A percentile compares a stretch with the other conserved stretches of the same genome.
Conservation (phyloP, 2,888 invertebrate genomes). For the Protonemura montana region DNA sequence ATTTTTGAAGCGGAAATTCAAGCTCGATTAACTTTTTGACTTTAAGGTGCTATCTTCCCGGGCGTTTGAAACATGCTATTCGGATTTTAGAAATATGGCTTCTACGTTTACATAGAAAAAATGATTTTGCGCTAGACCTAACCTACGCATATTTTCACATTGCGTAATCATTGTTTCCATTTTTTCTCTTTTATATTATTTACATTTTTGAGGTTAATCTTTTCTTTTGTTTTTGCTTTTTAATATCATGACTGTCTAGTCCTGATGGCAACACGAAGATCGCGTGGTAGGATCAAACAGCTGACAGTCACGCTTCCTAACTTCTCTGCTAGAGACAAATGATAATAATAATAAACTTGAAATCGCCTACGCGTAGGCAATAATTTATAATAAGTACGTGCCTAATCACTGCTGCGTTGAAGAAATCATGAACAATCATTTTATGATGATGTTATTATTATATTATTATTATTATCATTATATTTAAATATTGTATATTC, state of each 20-base stretch:
- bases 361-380: background rate
- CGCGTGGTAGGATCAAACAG: background rate
- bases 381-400: background rate
- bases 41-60: conserved; percentile 21
- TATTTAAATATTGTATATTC: conserved; percentile 48
- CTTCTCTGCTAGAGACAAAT: conserved; percentile 1
- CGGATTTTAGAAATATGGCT: background rate
- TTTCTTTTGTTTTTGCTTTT: conserved; percentile 31
- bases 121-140: background rate
- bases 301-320: background rate
- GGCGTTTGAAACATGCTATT: background rate
- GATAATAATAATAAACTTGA: background rate
- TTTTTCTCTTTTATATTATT: background rate
- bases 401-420: background rate
- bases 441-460: conserved; percentile 25
- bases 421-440: background rate
- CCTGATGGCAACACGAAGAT: background rate
- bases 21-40: background rate
- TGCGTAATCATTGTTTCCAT: conserved; percentile 30
- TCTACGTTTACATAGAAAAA: background rate
- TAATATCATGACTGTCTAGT: conserved; percentile 40
- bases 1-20: conserved; percentile 14
- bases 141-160: background rate
- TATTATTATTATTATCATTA: conserved; percentile 35
- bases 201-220: background rate